phyloP scores from a whole-genome alignment of 2,113 vertebrate species.

The Condylura cristata region DNA sequence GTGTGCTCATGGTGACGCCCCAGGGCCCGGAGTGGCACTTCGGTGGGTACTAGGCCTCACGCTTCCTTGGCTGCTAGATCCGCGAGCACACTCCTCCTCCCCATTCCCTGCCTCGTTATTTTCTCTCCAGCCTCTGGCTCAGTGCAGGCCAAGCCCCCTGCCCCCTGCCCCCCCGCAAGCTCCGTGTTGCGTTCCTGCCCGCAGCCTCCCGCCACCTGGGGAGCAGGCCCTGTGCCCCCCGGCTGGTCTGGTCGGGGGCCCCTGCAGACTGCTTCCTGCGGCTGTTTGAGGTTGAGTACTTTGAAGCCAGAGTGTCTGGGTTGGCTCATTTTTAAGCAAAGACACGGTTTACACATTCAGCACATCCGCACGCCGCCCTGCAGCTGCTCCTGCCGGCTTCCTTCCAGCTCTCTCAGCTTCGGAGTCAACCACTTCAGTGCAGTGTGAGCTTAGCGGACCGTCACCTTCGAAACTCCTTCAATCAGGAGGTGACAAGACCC shows the following conservation, averaged over 20 bases:
- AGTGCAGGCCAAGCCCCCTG: background rate
- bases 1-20: background rate
- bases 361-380: background rate
- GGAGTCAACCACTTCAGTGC: background rate
- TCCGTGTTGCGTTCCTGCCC: background rate
- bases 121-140: background rate
- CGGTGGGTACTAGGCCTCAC: fast-evolving
- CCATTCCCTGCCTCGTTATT: background rate
- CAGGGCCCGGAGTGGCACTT: background rate
- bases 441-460: background rate
- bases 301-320: slow-evolving; percentile 16
- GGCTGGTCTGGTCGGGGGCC: background rate
- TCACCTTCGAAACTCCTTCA: background rate
- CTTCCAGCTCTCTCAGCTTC: background rate
- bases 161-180: background rate
- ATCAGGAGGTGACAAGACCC: background rate
- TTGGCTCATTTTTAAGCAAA: slow-evolving; percentile 38
- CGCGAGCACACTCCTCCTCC: background rate
- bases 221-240: background rate
- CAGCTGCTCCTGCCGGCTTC: background rate
- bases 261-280: background rate
- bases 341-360: background rate
- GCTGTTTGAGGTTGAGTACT: background rate
- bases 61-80: no score
- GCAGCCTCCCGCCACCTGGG: background rate